Evolutionary conservation across 2,888 invertebrate genomes (phyloP).

Genomic region (Abrostola tripartita): DNA sequence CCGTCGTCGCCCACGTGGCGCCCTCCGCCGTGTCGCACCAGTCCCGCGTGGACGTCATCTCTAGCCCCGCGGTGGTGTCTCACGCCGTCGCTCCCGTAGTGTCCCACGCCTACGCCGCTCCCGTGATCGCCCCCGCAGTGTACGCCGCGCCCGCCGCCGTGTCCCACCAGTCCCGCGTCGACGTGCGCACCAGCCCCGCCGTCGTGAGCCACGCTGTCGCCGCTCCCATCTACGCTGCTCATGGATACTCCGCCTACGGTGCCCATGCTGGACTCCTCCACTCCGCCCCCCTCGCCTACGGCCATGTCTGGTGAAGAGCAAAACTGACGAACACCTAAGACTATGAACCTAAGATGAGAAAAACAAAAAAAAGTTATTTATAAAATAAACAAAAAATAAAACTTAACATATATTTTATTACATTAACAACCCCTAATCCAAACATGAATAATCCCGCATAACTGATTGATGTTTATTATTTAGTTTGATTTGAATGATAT

Average conservation of each 20-base stretch:
- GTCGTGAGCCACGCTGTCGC: slow-evolving; percentile 65
- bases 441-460: too few species aligned
- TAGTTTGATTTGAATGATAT: too few species aligned
- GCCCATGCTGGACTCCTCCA: slow-evolving; percentile 48
- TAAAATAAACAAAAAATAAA: slow-evolving; percentile 15
- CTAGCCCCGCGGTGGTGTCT: slow-evolving; percentile 67
- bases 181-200: slow-evolving; percentile 64
- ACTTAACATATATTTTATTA: slow-evolving; percentile 9
- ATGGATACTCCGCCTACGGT: slow-evolving; percentile 63
- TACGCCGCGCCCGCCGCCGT: slow-evolving; percentile 64
- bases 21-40: slow-evolving; percentile 86
- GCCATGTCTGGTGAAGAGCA: slow-evolving; percentile 54
- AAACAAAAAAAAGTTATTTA: slow-evolving; percentile 19
- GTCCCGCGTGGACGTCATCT: slow-evolving; percentile 68
- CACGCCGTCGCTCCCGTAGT: slow-evolving; percentile 67
- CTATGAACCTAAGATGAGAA: slow-evolving; percentile 31
- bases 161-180: slow-evolving; percentile 74
- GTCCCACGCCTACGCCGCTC: slow-evolving; percentile 66
- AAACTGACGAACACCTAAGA: slow-evolving; percentile 46
- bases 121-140: slow-evolving; percentile 58
- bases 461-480: too few species aligned
- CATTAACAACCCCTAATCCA: too few species aligned
- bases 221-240: slow-evolving; percentile 45
- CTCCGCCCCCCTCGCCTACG: slow-evolving; percentile 51
- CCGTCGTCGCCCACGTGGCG: slow-evolving; percentile 60